Percentiles rank a stretch among this genome's conserved stretches.
These are phyloP conservation scores for Neria commutata DNA, from an alignment of 2,888 invertebrate species.

Conservation along the genomic window DNA sequence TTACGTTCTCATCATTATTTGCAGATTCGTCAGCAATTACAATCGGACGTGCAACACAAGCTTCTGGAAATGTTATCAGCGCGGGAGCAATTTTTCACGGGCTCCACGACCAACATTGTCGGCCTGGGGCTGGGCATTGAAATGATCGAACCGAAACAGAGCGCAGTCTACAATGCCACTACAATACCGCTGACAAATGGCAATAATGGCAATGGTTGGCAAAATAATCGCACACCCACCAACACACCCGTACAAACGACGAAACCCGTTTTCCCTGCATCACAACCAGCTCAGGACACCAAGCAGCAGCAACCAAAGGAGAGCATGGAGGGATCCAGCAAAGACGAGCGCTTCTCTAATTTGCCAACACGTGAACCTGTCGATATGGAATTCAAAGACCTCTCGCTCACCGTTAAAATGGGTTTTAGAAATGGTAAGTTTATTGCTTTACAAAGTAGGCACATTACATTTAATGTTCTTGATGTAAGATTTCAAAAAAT, in stretches of 20 bases:
- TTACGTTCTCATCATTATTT: too few species aligned
- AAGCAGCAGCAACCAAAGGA: conserved; percentile 33
- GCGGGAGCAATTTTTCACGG: conserved; percentile 48
- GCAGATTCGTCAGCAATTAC: conserved; percentile 11
- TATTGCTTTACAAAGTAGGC: too few species aligned
- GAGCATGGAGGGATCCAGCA: conserved; percentile 2
- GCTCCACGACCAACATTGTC: conserved; percentile 28
- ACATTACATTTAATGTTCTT: too few species aligned
- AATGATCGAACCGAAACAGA: conserved; percentile 35
- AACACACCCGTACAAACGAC: neutral
- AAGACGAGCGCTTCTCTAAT: conserved; percentile 50
- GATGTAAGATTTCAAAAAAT: too few species aligned
- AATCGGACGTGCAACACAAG: neutral
- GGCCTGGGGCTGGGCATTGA: conserved; percentile 48
- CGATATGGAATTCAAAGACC: conserved; percentile 76
- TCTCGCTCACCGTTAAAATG: conserved; percentile 74
- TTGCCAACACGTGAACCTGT: conserved; percentile 65
- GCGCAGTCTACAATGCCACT: conserved; percentile 49
- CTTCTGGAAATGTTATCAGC: conserved; percentile 43
- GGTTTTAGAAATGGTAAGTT: conserved; percentile 75
- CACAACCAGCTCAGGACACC: neutral
- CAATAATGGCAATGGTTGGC: conserved; percentile 34
- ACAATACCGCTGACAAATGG: conserved; percentile 43
- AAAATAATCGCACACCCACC: conserved; percentile 26
- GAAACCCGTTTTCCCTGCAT: too few species aligned